Base-by-base conservation (phyloP, 2,113 vertebrate genomes). In the Rhea pennata region DNA sequence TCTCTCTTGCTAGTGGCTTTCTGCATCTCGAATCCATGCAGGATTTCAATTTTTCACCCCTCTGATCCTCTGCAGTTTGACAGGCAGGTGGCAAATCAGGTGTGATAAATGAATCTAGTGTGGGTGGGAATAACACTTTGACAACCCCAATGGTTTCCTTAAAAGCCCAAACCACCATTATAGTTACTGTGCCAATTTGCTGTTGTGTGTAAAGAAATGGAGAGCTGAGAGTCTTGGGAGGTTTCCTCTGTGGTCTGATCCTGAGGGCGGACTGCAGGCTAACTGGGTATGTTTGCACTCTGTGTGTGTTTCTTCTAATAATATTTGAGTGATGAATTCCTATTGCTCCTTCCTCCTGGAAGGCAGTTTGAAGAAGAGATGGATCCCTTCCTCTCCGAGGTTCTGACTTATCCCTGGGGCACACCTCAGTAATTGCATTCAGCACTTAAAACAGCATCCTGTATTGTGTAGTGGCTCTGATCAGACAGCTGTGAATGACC, bases 321-420 rank as follows among this genome's bases (percentile, higher is more conserved):
- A 61, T 69, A 53, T 66, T 14, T 53, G 66, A 79, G 39, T 0
- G 39, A 64, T 54, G 90, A 82, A 84, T 70, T 87, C 88, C 61
- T 36, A 62, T 72, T 1, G 26, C 51, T 87, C 42, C 33, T 70
- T 40, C 50, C 12, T 10, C 39, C 84, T 78, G 44, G 21, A 3
- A 9, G 90, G 78, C 77, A 64, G 58, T 94, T 92, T 91, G 78
- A 70, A 66, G 64, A 84, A 33, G 72, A 87, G 83, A 66, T 84
- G 20, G 70, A 61, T 92, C 53, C 24, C 16, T 75, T 93, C 62
- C 81, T 87, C 84, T 79, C 70, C 10, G 1, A 22, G 84, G 91
- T 94, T 73, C 58, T 12, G 44, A 29, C 48, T 69, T 72, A 64
- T 48, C 74, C 50, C 42, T 0, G 2, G 33, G 71, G 58, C 74